Evolutionary conservation across 2,888 invertebrate species (phyloP).

Genomic region (Nowickia ferox): DNA sequence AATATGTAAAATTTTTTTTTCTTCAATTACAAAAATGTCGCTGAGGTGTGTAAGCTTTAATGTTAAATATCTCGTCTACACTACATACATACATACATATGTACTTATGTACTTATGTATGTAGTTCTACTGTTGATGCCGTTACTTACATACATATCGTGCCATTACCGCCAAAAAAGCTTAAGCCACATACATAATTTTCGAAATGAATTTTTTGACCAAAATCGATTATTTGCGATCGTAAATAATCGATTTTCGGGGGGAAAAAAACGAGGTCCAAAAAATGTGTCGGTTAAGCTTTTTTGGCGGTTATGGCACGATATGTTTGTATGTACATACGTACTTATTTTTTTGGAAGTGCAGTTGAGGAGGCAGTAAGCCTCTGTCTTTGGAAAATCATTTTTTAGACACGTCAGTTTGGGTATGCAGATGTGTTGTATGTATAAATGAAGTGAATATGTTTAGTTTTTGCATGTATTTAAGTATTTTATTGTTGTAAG

Average conservation of each 20-base stretch:
- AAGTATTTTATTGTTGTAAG: constrained; percentile 51
- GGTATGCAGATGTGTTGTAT: not conserved
- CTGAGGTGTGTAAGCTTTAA: constrained; percentile 70
- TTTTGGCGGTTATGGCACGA: too few relatives aligned
- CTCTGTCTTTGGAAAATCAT: constrained; percentile 3
- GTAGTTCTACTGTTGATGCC: constrained; percentile 45
- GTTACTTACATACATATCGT: not conserved
- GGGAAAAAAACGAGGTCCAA: too few relatives aligned
- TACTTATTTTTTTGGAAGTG: not conserved
- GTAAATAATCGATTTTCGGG: too few relatives aligned
- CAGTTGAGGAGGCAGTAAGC: constrained; percentile 13
- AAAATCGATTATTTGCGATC: too few relatives aligned
- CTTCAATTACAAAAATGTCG: constrained; percentile 60
- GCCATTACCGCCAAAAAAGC: too few relatives aligned
- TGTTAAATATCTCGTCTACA: constrained; percentile 66
- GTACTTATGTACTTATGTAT: too few relatives aligned
- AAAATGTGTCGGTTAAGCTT: too few relatives aligned
- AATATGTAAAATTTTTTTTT: constrained; percentile 3
- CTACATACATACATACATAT: too few relatives aligned
- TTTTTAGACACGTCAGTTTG: constrained; percentile 28
- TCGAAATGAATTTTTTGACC: too few relatives aligned
- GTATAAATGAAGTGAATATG: constrained; percentile 30
- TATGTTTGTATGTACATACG: too few relatives aligned
- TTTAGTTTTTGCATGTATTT: constrained; percentile 15
- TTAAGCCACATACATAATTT: too few relatives aligned